Evolutionary conservation across 2,797 vertebrate genomes (phyloP).

Genomic region (Adelosebastes latens): DNA sequence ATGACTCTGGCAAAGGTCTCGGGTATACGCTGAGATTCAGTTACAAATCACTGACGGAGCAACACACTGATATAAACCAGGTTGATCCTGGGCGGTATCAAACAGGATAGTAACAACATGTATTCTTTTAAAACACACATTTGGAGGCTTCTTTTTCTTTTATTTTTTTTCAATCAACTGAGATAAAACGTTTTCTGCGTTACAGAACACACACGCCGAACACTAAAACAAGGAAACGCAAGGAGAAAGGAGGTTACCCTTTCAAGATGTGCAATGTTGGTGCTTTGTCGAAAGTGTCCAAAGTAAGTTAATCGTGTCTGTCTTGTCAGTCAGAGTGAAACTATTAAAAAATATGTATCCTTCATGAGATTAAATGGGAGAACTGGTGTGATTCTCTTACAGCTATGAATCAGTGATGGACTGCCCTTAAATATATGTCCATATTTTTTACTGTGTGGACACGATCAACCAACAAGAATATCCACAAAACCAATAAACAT

Average conservation of each 20-base stretch:
- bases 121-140: slow-evolving; percentile 23
- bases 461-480: slow-evolving; percentile 27
- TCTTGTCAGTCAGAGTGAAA: not conserved
- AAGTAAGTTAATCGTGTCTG: not conserved
- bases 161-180: not conserved
- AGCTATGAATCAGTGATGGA: not conserved
- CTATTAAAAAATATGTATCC: slow-evolving; percentile 16
- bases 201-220: slow-evolving; percentile 43
- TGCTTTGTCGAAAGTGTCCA: slow-evolving; percentile 37
- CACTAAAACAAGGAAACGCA: slow-evolving; percentile 45
- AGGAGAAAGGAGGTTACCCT: slow-evolving; percentile 28
- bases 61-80: slow-evolving; percentile 37
- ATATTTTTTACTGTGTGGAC: slow-evolving; percentile 7
- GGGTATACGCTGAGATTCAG: not conserved
- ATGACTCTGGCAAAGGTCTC: slow-evolving; percentile 16
- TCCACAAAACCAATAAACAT: slow-evolving; percentile 7
- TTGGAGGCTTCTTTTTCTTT: slow-evolving; percentile 3
- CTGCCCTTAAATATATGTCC: not conserved
- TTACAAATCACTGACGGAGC: slow-evolving; percentile 41
- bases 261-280: slow-evolving; percentile 59
- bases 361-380: slow-evolving; percentile 31
- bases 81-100: not conserved
- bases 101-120: slow-evolving; percentile 32
- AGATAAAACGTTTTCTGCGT: slow-evolving; percentile 26
- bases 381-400: slow-evolving; percentile 7